These are phyloP conservation scores for Ormia ochracea DNA, from an alignment of 2,888 invertebrate genomes.

Conservation along the genomic window DNA sequence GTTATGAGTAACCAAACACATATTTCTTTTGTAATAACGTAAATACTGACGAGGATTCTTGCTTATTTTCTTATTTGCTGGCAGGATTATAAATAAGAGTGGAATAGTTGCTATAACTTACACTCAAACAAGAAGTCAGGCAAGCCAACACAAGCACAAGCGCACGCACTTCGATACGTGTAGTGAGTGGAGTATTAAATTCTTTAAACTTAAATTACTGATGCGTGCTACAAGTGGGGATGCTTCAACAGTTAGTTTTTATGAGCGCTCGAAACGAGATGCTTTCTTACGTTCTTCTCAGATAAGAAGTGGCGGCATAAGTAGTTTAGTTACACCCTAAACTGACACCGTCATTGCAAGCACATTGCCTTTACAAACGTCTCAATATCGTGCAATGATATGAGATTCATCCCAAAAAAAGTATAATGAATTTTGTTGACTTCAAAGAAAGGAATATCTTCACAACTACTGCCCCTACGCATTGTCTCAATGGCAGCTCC, in stretches of 20 bases:
- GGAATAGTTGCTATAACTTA: neutral
- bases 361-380: no score
- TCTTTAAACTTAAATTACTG: conserved; percentile 33
- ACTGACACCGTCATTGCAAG: no score
- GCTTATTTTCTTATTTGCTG: neutral
- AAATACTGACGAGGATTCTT: conserved; percentile 24
- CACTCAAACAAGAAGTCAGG: neutral
- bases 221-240: conserved; percentile 36
- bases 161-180: neutral
- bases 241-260: conserved; percentile 36
- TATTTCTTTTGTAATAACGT: conserved; percentile 29
- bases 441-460: no score
- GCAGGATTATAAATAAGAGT: neutral
- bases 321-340: no score
- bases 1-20: neutral
- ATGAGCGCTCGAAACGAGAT: neutral
- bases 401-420: no score
- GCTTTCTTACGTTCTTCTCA: neutral
- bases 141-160: neutral
- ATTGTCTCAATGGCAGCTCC: no score
- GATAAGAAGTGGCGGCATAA: neutral
- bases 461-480: no score
- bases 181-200: neutral
- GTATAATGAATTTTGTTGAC: no score
- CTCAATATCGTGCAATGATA: no score